These are phyloP conservation scores for Plagodis dolabraria DNA, from an alignment of 2,888 invertebrate species.

Conservation along the genomic window DNA sequence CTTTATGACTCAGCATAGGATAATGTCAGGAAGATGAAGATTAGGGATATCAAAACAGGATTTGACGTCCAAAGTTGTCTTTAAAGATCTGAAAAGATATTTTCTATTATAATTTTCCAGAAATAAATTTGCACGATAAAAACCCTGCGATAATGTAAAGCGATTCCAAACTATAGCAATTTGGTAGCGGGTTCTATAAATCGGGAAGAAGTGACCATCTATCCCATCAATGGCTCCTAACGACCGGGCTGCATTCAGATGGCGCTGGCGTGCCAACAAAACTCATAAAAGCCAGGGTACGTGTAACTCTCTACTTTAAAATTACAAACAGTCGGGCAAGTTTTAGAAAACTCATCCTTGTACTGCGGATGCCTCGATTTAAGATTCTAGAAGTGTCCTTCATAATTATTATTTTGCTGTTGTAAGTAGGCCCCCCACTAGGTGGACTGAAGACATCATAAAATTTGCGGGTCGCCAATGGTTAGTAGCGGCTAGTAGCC, in stretches of 20 bases:
- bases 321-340: constrained; percentile 81
- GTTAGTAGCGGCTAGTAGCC: too few relatives aligned
- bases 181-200: constrained; percentile 25
- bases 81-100: too few relatives aligned
- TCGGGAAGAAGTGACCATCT: constrained; percentile 22
- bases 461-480: too few relatives aligned
- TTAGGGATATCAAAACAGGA: too few relatives aligned
- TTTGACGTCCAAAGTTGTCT: too few relatives aligned
- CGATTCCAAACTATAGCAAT: constrained; percentile 30
- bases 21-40: too few relatives aligned
- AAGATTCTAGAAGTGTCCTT: constrained; percentile 42
- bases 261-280: constrained; percentile 55
- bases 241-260: constrained; percentile 53
- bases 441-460: too few relatives aligned
- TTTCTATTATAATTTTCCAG: too few relatives aligned
- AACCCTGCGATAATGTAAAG: constrained; percentile 18
- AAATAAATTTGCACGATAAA: neutral
- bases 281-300: constrained; percentile 72
- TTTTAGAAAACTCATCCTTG: constrained; percentile 77
- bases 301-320: constrained; percentile 78
- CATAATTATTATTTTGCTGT: neutral
- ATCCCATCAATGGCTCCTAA: constrained; percentile 44
- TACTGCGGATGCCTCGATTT: constrained; percentile 26
- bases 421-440: too few relatives aligned
- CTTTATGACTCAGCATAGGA: too few relatives aligned